Conservation (phyloP, 2,888 invertebrate genomes). For the Agonopterix subpropinquella region DNA sequence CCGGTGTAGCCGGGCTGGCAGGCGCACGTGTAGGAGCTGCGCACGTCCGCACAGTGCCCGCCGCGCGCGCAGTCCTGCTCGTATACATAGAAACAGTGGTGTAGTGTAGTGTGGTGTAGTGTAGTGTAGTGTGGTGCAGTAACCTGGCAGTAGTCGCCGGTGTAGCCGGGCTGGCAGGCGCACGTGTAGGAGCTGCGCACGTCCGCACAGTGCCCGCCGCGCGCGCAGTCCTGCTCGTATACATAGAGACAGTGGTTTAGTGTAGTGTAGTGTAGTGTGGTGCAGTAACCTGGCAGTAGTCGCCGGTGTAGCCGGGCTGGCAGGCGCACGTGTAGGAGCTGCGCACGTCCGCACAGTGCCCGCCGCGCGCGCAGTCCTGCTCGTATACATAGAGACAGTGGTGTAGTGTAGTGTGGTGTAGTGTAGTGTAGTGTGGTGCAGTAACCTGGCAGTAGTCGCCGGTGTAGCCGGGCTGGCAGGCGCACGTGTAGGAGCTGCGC, state of each 20-base stretch:
- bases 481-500: constrained; percentile 81
- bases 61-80: constrained; percentile 83
- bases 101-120: constrained; percentile 22
- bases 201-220: constrained; percentile 71
- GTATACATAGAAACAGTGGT: too few species aligned
- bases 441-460: constrained; percentile 84
- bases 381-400: too few species aligned
- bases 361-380: constrained; percentile 81
- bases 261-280: constrained; percentile 26
- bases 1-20: constrained; percentile 88
- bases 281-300: constrained; percentile 79
- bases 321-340: constrained; percentile 86
- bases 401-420: constrained; percentile 23
- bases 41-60: constrained; percentile 63
- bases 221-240: constrained; percentile 83
- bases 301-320: constrained; percentile 84
- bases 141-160: constrained; percentile 84
- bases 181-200: constrained; percentile 81
- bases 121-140: constrained; percentile 22
- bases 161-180: constrained; percentile 85
- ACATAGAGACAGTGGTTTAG: too few species aligned
- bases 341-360: constrained; percentile 62
- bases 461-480: constrained; percentile 85
- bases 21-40: constrained; percentile 82
- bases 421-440: constrained; percentile 22